Evolutionary conservation across 1,140 invertebrate species (phyloP), one percentile per base, ranked within the genome.

Genomic region (Drosophila pachea): DNA sequence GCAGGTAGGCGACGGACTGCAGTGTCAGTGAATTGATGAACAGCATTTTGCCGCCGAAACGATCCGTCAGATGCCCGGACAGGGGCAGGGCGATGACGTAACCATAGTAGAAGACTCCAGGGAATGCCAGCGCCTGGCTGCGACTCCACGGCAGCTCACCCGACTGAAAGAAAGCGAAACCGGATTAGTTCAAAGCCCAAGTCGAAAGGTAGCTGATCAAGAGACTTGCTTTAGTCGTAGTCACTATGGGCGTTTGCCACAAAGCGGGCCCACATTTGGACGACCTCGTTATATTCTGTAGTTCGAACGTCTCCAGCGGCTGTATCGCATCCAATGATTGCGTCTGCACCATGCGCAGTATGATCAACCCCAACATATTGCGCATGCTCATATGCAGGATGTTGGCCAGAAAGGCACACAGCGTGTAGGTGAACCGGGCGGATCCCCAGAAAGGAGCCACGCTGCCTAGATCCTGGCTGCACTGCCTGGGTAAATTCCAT

Each of bases 51-150:
- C 84, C 86, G 35, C 87, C 86, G 42, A 72, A 89, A 8, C 74
- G 59, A 22, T 88, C 87, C 0, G 84, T 62, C 32, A 89, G 43
- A 12, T 73, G 69, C 31, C 87, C 87, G 4, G 84, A 79, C 5
- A 89, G 7, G 0, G 78, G 82, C 4, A 86, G 42, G 2, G 74
- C 72, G 12, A 84, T 48, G 4, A 88, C 73, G 11, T 76, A 89
- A 36, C 87, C 87, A 42, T 89, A 88, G 59, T 76, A 89, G 40
- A 81, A 88, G 0, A 69, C 50, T 1, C 87, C 75, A 0, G 76
- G 74, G 38, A 89, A 76, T 0, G 62, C 45, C 5, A 88, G 40
- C 49, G 83, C 78, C 64, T 89, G 75, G 6, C 48, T 62, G 3
- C 87, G 75, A 3, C 74, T 73, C 87, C 87, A 89, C 0, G 49